Percentiles rank a stretch among this genome's conserved stretches.
These are phyloP conservation scores for Spodoptera littoralis DNA, from an alignment of 2,888 invertebrate genomes.

Conservation along the genomic window DNA sequence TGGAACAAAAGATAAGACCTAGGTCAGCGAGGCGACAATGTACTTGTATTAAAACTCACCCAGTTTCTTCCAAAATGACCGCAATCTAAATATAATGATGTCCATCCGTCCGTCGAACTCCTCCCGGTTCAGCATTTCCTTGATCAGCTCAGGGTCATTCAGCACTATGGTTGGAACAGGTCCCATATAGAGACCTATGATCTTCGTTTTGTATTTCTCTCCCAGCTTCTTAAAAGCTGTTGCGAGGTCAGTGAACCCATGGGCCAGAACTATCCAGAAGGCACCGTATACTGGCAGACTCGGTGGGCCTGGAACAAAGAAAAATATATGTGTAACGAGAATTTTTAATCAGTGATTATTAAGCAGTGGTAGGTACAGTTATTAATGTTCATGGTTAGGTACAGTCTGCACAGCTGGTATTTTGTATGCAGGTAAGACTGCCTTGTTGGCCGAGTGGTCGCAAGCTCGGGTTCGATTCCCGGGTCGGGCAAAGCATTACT, in stretches of 20 bases:
- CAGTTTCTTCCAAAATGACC: slow-evolving; percentile 87
- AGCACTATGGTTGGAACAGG: slow-evolving; percentile 82
- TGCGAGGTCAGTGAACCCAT: slow-evolving; percentile 86
- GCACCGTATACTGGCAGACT: slow-evolving; percentile 90
- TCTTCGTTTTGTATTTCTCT: slow-evolving; percentile 88
- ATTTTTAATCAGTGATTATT: too few species aligned
- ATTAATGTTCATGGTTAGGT: too few species aligned
- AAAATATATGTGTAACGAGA: not conserved
- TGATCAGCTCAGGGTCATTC: slow-evolving; percentile 87
- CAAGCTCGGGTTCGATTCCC: too few species aligned
- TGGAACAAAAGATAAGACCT: too few species aligned
- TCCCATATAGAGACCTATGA: slow-evolving; percentile 89
- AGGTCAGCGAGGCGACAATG: too few species aligned
- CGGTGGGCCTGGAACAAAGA: slow-evolving; percentile 86
- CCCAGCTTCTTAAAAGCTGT: slow-evolving; percentile 84
- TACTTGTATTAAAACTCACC: slow-evolving; percentile 70
- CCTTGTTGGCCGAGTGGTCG: too few species aligned
- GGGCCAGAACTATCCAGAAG: slow-evolving; percentile 88
- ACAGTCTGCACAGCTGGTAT: too few species aligned
- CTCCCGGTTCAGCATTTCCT: slow-evolving; percentile 88
- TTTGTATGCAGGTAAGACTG: too few species aligned
- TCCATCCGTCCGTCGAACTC: slow-evolving; percentile 90
- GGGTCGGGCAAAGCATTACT: too few species aligned
- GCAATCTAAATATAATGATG: slow-evolving; percentile 79
- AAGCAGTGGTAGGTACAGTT: too few species aligned